Evolutionary conservation across 2,797 vertebrate genomes (phyloP).

Genomic region (Danio choprae): DNA sequence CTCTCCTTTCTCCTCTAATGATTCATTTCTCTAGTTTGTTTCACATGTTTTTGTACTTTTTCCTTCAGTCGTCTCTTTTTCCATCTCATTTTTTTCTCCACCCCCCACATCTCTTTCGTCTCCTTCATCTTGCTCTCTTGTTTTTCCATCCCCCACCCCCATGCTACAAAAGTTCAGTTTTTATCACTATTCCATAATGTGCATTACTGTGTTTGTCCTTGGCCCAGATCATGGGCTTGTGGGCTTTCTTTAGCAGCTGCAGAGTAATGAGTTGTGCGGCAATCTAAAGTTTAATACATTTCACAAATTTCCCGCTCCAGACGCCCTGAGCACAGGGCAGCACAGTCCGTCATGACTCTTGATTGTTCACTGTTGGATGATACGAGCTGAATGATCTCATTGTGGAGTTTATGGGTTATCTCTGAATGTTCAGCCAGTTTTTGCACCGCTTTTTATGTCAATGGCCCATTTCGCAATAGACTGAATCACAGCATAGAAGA

Average conservation of each 20-base stretch:
- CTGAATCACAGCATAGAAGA: conserved; percentile 70
- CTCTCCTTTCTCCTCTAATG: conserved; percentile 16
- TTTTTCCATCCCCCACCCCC: conserved; percentile 33
- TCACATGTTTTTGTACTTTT: conserved; percentile 64
- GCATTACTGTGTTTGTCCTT: conserved; percentile 26
- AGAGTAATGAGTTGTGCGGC: conserved; percentile 37
- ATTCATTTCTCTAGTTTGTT: conserved; percentile 37
- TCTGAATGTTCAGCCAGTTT: conserved; percentile 74
- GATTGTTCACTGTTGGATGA: conserved; percentile 60
- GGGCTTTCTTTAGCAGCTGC: conserved; percentile 25
- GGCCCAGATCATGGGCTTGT: conserved; percentile 38
- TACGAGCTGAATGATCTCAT: conserved; percentile 75
- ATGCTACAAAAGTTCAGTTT: conserved; percentile 10
- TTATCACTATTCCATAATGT: conserved; percentile 16
- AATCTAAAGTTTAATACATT: conserved; percentile 47
- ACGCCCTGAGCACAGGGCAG: conserved; percentile 5
- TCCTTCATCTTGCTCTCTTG: background rate
- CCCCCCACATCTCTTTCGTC: conserved; percentile 50
- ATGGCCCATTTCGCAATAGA: conserved; percentile 71
- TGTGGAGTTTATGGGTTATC: conserved; percentile 78
- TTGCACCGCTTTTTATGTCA: conserved; percentile 69
- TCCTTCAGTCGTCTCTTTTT: conserved; percentile 3
- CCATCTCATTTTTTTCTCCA: conserved; percentile 41
- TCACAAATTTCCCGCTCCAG: conserved; percentile 4
- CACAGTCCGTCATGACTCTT: conserved; percentile 41